These are phyloP conservation scores for Porites evermanni DNA, from an alignment of 92 coral and sea anemone species.

Conservation along the genomic window DNA sequence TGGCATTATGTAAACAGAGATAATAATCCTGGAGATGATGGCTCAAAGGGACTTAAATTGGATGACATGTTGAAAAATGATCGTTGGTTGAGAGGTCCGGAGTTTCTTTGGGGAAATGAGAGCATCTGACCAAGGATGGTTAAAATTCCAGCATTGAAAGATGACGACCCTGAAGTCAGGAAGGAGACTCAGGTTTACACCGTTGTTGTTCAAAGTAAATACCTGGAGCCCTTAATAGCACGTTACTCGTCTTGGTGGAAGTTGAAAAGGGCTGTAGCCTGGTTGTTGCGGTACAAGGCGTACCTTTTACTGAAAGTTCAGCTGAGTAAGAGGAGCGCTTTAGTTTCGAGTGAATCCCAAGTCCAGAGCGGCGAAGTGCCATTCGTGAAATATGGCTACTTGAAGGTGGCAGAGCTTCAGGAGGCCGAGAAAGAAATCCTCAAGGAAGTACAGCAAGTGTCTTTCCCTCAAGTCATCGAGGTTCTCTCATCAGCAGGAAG, in stretches of 20 bases:
- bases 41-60: constrained; percentile 56
- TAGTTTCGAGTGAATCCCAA: background rate
- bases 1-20: constrained; percentile 65
- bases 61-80: constrained; percentile 54
- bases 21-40: constrained; percentile 63
- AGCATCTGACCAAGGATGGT: constrained; percentile 54
- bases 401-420: constrained; percentile 46
- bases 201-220: no score
- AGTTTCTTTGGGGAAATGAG: constrained; percentile 59
- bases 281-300: constrained; percentile 42
- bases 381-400: background rate
- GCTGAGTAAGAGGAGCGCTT: background rate
- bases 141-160: constrained; percentile 52
- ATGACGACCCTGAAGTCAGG: constrained; percentile 63
- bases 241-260: constrained; percentile 35
- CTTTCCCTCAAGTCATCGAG: constrained; percentile 27
- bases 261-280: constrained; percentile 46
- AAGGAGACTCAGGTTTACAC: constrained; percentile 52
- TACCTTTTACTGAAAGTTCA: constrained; percentile 29
- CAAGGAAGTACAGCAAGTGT: constrained; percentile 37
- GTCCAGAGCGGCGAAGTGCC: background rate
- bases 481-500: background rate
- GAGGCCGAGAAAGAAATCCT: constrained; percentile 47
- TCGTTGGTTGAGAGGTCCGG: constrained; percentile 64
- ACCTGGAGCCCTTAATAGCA: no score